Conservation (phyloP, 2,113 vertebrate genomes). For the Atractosteus spatula region DNA sequence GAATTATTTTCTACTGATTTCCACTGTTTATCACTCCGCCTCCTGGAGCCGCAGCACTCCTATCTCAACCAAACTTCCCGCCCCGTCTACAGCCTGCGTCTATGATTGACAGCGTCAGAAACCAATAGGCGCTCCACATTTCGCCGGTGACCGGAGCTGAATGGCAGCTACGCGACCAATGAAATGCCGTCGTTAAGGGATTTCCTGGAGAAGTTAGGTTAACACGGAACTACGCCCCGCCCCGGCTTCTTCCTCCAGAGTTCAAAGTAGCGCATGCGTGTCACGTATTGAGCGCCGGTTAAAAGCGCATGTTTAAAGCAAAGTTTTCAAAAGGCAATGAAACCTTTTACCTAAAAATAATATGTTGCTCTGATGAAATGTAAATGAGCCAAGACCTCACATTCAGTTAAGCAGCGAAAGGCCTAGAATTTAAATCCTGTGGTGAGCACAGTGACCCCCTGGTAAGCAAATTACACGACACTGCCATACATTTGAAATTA, state of each 20-base stretch:
- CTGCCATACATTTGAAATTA: too few species aligned
- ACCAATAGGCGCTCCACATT: conserved; percentile 44
- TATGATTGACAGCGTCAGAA: conserved; percentile 16
- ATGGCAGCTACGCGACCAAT: conserved; percentile 26
- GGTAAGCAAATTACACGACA: too few species aligned
- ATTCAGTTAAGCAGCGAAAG: too few species aligned
- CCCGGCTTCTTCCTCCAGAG: not conserved
- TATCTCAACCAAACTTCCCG: conserved; percentile 47
- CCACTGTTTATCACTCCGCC: conserved; percentile 24
- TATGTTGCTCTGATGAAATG: too few species aligned
- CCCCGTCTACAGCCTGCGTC: conserved; percentile 40
- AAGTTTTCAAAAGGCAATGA: too few species aligned
- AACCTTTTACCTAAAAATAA: too few species aligned
- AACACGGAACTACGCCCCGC: conserved; percentile 11
- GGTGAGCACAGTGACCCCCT: too few species aligned
- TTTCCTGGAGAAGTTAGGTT: conserved; percentile 23
- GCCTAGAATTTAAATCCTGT: too few species aligned
- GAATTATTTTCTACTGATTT: not conserved
- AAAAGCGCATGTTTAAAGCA: too few species aligned
- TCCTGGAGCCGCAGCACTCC: conserved; percentile 32
- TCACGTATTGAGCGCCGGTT: not conserved
- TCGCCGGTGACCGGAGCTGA: conserved; percentile 29
- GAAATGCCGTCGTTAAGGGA: not conserved
- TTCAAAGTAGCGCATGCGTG: conserved; percentile 5
- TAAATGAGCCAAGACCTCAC: too few species aligned